phyloP scores from a whole-genome alignment of 1,140 invertebrate species.

The Trichogramma pretiosum region DNA sequence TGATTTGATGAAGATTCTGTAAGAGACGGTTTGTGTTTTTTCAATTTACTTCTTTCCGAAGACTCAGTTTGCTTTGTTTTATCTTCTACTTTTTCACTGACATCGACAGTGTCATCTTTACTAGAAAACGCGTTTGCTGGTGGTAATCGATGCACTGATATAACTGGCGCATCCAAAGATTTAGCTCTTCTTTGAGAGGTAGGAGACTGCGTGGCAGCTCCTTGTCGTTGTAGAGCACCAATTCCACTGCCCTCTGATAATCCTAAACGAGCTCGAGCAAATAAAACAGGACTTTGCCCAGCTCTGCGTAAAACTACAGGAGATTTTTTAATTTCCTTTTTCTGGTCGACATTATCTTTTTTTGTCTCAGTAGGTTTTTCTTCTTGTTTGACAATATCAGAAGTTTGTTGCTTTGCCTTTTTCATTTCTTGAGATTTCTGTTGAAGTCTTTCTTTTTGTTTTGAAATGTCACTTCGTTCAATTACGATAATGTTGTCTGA shows the following conservation, averaged over 20 bases:
- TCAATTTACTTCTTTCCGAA: not conserved
- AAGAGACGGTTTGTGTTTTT: conserved; percentile 24
- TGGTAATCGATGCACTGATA: conserved; percentile 65
- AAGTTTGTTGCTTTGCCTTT: not conserved
- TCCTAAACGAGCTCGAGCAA: conserved; percentile 67
- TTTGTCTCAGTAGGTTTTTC: conserved; percentile 14
- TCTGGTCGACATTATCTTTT: conserved; percentile 20
- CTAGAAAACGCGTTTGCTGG: conserved; percentile 78
- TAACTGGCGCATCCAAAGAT: conserved; percentile 73
- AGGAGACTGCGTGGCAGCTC: conserved; percentile 63
- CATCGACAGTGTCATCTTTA: conserved; percentile 74
- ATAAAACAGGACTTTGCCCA: conserved; percentile 67
- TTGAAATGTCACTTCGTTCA: no score
- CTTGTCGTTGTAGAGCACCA: conserved; percentile 60
- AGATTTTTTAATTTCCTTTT: conserved; percentile 43
- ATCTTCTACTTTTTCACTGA: conserved; percentile 56
- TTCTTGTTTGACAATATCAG: conserved; percentile 13
- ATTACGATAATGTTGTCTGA: not conserved
- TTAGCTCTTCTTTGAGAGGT: conserved; percentile 65
- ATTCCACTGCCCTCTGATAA: conserved; percentile 73
- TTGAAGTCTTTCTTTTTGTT: conserved; percentile 1
- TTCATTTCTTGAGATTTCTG: not conserved
- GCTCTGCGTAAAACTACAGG: conserved; percentile 52
- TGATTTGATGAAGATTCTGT: conserved; percentile 31
- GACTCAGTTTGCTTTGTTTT: conserved; percentile 37